These are phyloP conservation scores for Lamprotornis superbus DNA, from an alignment of 2,113 vertebrate genomes.

Conservation along the genomic window DNA sequence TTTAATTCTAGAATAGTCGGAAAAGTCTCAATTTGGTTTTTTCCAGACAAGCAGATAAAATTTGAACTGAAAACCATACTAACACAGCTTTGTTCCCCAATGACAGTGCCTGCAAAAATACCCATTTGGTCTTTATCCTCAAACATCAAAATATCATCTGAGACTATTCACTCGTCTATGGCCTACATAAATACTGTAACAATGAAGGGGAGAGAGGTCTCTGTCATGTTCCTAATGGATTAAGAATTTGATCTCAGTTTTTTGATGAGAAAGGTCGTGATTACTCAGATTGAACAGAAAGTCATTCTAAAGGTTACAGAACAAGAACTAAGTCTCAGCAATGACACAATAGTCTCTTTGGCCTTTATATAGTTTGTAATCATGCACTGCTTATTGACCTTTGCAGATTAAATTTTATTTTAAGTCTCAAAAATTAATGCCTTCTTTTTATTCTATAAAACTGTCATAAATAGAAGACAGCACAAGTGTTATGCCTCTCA, in stretches of 20 bases:
- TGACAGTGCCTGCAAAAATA: not conserved
- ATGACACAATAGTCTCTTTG: not conserved
- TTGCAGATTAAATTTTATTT: not conserved
- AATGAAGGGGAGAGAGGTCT: not conserved
- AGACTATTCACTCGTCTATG: not conserved
- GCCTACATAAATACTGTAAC: not conserved
- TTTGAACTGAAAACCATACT: not conserved
- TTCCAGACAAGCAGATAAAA: not conserved
- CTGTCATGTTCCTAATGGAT: not conserved
- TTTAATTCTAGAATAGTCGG: not conserved
- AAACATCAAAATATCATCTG: not conserved
- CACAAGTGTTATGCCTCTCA: not conserved
- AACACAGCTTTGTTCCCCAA: not conserved
- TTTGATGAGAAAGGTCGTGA: not conserved
- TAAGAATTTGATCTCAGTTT: not conserved
- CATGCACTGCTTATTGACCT: not conserved
- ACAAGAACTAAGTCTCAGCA: not conserved
- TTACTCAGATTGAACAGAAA: constrained; percentile 40
- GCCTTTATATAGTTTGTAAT: not conserved
- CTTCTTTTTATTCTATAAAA: not conserved
- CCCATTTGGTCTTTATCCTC: not conserved
- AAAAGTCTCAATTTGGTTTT: not conserved
- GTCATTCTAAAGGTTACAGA: constrained; percentile 49
- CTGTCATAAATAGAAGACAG: not conserved
- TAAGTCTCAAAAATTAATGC: constrained; percentile 3